A percentile compares a stretch with the other conserved stretches of the same genome.
These are phyloP conservation scores for Archivesica marissinica DNA, from an alignment of 1,140 invertebrate genomes.

Conservation along the genomic window DNA sequence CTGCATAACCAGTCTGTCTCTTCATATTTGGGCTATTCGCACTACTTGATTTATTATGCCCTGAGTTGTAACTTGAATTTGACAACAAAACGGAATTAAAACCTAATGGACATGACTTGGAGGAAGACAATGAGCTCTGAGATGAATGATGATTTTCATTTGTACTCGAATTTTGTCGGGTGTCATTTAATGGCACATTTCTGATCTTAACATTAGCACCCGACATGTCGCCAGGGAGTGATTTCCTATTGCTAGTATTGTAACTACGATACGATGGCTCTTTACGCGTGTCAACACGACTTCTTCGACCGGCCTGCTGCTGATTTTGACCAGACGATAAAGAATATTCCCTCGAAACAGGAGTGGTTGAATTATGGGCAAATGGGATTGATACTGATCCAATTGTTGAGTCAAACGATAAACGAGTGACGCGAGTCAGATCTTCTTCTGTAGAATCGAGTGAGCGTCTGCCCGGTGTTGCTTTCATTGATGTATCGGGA, in stretches of 20 bases:
- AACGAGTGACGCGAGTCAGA: slow-evolving; percentile 39
- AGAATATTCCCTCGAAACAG: slow-evolving; percentile 14
- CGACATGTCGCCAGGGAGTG: slow-evolving; percentile 40
- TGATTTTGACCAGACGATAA: slow-evolving; percentile 8
- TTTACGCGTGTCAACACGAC: slow-evolving; percentile 49
- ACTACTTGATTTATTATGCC: slow-evolving; percentile 29
- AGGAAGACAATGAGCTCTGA: slow-evolving; percentile 44
- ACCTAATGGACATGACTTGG: slow-evolving; percentile 51
- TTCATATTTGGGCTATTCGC: not conserved
- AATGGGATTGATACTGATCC: slow-evolving; percentile 48
- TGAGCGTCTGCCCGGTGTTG: slow-evolving; percentile 37
- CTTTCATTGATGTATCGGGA: slow-evolving; percentile 16
- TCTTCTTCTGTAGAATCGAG: slow-evolving; percentile 35
- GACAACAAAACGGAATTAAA: slow-evolving; percentile 48
- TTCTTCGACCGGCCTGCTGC: slow-evolving; percentile 28
- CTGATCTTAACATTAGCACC: slow-evolving; percentile 7
- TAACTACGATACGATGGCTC: slow-evolving; percentile 50
- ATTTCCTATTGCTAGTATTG: slow-evolving; percentile 30
- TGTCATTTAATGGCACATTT: slow-evolving; percentile 54
- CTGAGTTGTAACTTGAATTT: slow-evolving; percentile 49
- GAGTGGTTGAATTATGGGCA: not conserved
- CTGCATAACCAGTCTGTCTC: not conserved
- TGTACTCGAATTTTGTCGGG: not conserved
- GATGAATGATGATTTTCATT: slow-evolving; percentile 16
- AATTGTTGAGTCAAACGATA: slow-evolving; percentile 21